phyloP scores from a whole-genome alignment of 2,113 vertebrate genomes.

The Triplophysa rosa region DNA sequence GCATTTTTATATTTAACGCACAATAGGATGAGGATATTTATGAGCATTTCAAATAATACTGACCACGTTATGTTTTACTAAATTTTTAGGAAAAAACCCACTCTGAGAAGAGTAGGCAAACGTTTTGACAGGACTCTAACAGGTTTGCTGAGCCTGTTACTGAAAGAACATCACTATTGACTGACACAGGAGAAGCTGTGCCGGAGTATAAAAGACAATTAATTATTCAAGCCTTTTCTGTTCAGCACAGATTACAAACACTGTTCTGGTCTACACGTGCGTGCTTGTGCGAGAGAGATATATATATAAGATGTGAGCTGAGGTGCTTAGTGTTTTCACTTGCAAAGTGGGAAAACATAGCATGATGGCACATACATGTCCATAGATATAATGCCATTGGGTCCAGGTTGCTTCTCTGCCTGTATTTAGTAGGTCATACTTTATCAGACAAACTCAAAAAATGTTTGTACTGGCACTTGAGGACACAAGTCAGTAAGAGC shows the following conservation, averaged over 20 bases:
- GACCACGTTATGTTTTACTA: too few species aligned
- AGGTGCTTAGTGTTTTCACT: neutral
- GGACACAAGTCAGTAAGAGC: neutral
- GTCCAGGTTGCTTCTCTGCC: too few species aligned
- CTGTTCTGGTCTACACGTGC: neutral
- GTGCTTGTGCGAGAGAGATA: neutral
- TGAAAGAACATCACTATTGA: conserved; percentile 13
- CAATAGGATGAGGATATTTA: too few species aligned
- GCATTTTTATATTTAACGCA: too few species aligned
- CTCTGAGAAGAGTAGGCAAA: too few species aligned
- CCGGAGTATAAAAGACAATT: conserved; percentile 3
- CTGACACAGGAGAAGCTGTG: conserved; percentile 17
- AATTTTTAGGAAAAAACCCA: too few species aligned
- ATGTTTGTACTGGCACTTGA: too few species aligned
- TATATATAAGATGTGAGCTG: conserved; percentile 5
- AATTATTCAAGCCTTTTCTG: conserved; percentile 34
- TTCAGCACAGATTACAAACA: conserved; percentile 22
- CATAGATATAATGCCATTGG: too few species aligned
- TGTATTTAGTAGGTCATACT: neutral
- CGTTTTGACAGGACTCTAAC: neutral
- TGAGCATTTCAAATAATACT: too few species aligned
- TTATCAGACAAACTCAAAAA: neutral
- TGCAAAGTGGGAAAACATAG: too few species aligned
- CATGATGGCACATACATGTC: too few species aligned
- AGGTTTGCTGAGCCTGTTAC: neutral